Percentiles rank a stretch among this genome's conserved stretches.
phyloP scores from a whole-genome alignment of 2,888 invertebrate species.

The Mesorhabditis spiculigera region DNA sequence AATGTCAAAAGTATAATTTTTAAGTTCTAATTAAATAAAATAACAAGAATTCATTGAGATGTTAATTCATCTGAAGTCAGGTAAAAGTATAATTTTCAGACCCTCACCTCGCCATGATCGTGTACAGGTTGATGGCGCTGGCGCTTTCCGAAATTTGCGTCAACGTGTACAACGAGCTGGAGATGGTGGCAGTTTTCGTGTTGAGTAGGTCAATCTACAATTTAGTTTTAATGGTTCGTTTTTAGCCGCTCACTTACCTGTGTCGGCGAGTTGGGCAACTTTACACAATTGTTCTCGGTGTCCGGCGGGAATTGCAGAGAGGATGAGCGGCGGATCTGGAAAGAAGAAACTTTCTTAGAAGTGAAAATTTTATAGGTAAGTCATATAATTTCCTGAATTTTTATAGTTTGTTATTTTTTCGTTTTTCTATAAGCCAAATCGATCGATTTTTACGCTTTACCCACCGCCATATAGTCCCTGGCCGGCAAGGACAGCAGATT shows the following conservation, averaged over 20 bases:
- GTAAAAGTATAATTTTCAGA: background rate
- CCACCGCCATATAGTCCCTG: constrained; percentile 2
- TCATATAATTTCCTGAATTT: too few species aligned
- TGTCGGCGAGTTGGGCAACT: background rate
- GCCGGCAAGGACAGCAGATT: background rate
- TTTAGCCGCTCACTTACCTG: background rate
- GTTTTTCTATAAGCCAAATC: too few species aligned
- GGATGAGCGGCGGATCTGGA: constrained; percentile 28
- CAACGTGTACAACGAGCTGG: constrained; percentile 3
- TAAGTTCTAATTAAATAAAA: too few species aligned
- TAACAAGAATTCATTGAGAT: too few species aligned
- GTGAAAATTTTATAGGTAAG: too few species aligned
- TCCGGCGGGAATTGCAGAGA: constrained; percentile 19
- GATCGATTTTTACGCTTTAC: too few species aligned
- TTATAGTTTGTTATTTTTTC: too few species aligned
- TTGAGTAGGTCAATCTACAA: background rate
- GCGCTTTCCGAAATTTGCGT: background rate
- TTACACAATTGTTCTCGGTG: background rate
- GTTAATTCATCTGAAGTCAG: background rate
- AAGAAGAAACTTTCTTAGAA: too few species aligned
- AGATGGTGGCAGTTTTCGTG: background rate
- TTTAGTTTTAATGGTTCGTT: background rate
- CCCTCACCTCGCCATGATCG: constrained; percentile 6
- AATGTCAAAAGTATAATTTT: too few species aligned
- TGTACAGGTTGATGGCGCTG: constrained; percentile 2